Evolutionary conservation across 2,113 vertebrate species (phyloP).

Genomic region (Cynoglossus semilaevis): DNA sequence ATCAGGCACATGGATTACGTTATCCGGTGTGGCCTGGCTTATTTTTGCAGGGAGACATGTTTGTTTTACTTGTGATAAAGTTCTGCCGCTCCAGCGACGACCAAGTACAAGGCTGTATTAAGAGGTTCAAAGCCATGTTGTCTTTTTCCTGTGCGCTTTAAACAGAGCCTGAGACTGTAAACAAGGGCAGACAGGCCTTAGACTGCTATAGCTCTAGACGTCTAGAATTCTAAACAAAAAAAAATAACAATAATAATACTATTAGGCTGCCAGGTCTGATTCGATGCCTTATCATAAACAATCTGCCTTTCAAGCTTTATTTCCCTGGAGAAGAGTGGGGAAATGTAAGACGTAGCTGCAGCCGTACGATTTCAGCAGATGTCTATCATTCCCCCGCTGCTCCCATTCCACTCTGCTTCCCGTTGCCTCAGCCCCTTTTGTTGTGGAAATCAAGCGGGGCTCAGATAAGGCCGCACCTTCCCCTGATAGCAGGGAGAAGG

Average conservation of each 20-base stretch:
- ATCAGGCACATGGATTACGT: slow-evolving; percentile 37
- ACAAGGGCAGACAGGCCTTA: slow-evolving; percentile 65
- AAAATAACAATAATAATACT: slow-evolving; percentile 8
- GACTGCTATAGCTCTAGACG: slow-evolving; percentile 20
- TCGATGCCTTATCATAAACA: slow-evolving; percentile 53
- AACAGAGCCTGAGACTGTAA: slow-evolving; percentile 71
- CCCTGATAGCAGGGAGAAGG: slow-evolving; percentile 69
- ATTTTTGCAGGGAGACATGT: slow-evolving; percentile 48
- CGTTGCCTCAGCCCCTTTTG: slow-evolving; percentile 42
- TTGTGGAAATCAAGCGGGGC: slow-evolving; percentile 66
- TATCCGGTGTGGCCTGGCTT: slow-evolving; percentile 30
- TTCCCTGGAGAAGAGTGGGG: slow-evolving; percentile 28
- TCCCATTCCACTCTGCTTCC: slow-evolving; percentile 35
- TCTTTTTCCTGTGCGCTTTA: slow-evolving; percentile 66
- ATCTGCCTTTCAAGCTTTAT: slow-evolving; percentile 42
- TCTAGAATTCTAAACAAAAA: slow-evolving; percentile 14
- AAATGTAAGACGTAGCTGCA: slow-evolving; percentile 49
- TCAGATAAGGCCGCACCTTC: slow-evolving; percentile 80
- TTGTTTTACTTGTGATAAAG: slow-evolving; percentile 62
- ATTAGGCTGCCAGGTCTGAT: slow-evolving; percentile 46
- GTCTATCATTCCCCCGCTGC: slow-evolving; percentile 41
- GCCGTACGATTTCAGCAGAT: slow-evolving; percentile 46
- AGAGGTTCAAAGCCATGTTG: slow-evolving; percentile 46
- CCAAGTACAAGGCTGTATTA: slow-evolving; percentile 36
- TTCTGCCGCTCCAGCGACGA: slow-evolving; percentile 33